Evolutionary conservation across 1,140 invertebrate genomes (phyloP).

Genomic region (Sipha flava): DNA sequence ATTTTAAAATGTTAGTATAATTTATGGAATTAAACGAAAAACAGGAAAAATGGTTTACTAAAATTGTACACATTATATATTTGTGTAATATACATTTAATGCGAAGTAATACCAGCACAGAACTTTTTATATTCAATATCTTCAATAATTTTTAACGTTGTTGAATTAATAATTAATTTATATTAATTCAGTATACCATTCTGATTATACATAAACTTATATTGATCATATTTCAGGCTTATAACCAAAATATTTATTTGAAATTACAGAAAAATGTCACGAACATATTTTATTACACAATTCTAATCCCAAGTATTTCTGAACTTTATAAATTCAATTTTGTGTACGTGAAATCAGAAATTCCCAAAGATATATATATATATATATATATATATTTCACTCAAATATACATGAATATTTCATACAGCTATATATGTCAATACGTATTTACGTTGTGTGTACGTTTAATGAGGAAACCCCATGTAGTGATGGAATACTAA

Average conservation of each 20-base stretch:
- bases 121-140: no score
- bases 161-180: no score
- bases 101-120: no score
- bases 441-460: not conserved
- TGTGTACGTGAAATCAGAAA: not conserved
- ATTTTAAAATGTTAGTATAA: no score
- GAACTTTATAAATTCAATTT: not conserved
- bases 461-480: not conserved
- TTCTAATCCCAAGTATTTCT: not conserved
- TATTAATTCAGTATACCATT: no score
- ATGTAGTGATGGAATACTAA: not conserved
- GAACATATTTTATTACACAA: not conserved
- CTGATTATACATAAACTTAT: not conserved
- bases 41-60: no score
- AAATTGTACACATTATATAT: no score
- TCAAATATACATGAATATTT: not conserved
- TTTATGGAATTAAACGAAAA: no score
- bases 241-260: not conserved
- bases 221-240: not conserved
- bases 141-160: no score
- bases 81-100: no score
- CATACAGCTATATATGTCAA: not conserved
- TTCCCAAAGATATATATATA: not conserved
- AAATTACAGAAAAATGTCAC: not conserved
- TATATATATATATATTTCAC: no score